phyloP scores from a whole-genome alignment of 2,797 vertebrate species.

The Coilia nasus region DNA sequence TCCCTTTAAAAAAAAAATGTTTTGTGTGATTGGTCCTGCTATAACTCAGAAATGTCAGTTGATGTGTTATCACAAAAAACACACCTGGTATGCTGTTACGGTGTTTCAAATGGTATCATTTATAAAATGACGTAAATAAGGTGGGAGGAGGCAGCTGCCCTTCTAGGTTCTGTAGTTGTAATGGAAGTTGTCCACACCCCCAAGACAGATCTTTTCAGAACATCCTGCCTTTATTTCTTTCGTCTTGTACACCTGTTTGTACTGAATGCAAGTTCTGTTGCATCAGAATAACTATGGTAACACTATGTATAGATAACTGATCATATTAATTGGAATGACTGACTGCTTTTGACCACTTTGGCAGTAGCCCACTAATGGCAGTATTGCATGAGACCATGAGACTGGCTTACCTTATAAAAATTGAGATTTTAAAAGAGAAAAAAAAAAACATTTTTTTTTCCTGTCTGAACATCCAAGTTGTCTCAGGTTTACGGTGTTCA shows the following conservation, averaged over 20 bases:
- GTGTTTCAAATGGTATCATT: background rate
- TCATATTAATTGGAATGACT: slow-evolving; percentile 22
- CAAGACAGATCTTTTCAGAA: background rate
- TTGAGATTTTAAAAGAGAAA: background rate
- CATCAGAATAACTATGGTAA: slow-evolving; percentile 12
- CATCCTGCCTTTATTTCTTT: slow-evolving; percentile 15
- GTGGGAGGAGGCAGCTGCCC: background rate
- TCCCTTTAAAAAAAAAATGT: background rate
- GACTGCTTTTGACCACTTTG: slow-evolving; percentile 9
- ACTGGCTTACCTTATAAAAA: slow-evolving; percentile 10
- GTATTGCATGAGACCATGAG: slow-evolving; percentile 36
- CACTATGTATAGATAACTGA: slow-evolving; percentile 3
- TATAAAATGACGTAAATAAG: background rate
- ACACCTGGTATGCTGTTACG: background rate
- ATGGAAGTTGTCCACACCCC: background rate
- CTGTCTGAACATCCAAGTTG: slow-evolving; percentile 36
- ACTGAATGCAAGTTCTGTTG: slow-evolving; percentile 8
- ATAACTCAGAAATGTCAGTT: background rate
- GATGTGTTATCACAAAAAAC: background rate
- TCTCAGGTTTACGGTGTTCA: slow-evolving; percentile 51
- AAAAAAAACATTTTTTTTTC: background rate
- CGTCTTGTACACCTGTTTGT: slow-evolving; percentile 13
- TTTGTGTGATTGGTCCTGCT: background rate
- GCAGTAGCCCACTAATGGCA: slow-evolving; percentile 25
- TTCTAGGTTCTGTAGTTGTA: background rate